Percentiles rank a stretch among this genome's conserved stretches.
phyloP scores from a whole-genome alignment of 2,113 vertebrate species.

The Chauna torquata region DNA sequence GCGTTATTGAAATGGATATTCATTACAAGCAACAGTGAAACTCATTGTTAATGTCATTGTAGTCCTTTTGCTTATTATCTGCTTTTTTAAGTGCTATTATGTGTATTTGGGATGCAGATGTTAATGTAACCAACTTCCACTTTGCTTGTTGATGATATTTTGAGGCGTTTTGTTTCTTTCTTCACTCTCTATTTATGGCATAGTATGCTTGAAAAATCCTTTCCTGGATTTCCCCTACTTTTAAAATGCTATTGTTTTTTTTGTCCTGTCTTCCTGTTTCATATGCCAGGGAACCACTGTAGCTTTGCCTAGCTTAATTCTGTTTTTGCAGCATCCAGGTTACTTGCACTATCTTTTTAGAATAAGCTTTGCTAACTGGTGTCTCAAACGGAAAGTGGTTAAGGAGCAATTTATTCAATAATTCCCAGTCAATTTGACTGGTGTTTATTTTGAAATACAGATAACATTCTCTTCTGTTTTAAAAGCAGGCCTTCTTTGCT shows the following conservation, averaged over 20 bases:
- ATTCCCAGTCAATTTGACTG: background rate
- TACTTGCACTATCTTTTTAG: background rate
- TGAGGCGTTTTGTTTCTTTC: background rate
- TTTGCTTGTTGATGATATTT: background rate
- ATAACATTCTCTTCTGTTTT: background rate
- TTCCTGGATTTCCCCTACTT: background rate
- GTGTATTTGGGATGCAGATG: constrained; percentile 15
- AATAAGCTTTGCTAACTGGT: background rate
- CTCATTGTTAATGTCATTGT: background rate
- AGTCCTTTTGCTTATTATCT: background rate
- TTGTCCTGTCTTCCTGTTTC: background rate
- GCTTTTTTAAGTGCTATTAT: background rate
- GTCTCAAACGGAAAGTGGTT: background rate
- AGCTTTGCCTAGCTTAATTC: background rate
- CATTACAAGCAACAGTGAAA: background rate
- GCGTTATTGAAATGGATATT: background rate
- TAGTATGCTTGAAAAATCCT: background rate
- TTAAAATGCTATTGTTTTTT: background rate
- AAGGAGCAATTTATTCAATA: background rate
- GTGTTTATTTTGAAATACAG: background rate
- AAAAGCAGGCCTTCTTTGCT: background rate
- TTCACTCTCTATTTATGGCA: background rate
- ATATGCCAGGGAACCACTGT: background rate
- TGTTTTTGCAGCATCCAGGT: background rate
- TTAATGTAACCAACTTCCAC: background rate